phyloP scores from a whole-genome alignment of 2,888 invertebrate genomes.

The Oxytorus armatus region DNA sequence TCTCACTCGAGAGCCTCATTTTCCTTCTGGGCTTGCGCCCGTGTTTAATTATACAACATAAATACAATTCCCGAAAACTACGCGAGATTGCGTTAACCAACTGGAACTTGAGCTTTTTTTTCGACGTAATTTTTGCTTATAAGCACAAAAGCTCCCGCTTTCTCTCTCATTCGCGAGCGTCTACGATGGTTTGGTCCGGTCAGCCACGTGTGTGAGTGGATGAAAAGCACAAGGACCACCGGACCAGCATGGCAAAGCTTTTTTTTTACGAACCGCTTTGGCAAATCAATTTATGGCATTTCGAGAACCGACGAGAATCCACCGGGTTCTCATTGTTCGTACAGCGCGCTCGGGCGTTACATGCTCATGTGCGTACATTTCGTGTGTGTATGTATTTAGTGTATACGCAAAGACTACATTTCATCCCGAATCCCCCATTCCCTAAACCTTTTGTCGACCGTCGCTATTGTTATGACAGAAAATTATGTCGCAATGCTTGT shows the following conservation, averaged over 20 bases:
- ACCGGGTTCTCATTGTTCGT: constrained; percentile 82
- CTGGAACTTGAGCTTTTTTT: constrained; percentile 31
- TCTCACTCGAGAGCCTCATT: constrained; percentile 60
- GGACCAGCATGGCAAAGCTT: constrained; percentile 69
- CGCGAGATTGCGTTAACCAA: constrained; percentile 42
- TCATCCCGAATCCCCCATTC: constrained; percentile 7
- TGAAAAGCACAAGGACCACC: constrained; percentile 27
- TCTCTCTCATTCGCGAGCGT: constrained; percentile 24
- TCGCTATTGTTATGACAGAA: constrained; percentile 81
- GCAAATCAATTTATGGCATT: constrained; percentile 84
- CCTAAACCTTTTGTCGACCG: constrained; percentile 70
- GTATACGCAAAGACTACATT: constrained; percentile 16
- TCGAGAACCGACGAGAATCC: constrained; percentile 60
- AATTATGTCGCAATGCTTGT: constrained; percentile 80
- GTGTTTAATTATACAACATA: constrained; percentile 82
- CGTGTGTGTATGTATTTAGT: neutral
- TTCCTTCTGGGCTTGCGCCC: constrained; percentile 70
- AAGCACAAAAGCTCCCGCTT: constrained; percentile 81
- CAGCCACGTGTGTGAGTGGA: constrained; percentile 56
- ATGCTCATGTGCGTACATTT: neutral
- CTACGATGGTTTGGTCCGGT: constrained; percentile 63
- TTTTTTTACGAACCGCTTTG: constrained; percentile 80
- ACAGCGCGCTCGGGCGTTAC: constrained; percentile 45
- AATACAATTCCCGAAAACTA: constrained; percentile 79
- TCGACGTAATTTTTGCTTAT: constrained; percentile 83